These are phyloP conservation scores for Thecophora atra DNA, from an alignment of 2,888 invertebrate species.

Conservation along the genomic window DNA sequence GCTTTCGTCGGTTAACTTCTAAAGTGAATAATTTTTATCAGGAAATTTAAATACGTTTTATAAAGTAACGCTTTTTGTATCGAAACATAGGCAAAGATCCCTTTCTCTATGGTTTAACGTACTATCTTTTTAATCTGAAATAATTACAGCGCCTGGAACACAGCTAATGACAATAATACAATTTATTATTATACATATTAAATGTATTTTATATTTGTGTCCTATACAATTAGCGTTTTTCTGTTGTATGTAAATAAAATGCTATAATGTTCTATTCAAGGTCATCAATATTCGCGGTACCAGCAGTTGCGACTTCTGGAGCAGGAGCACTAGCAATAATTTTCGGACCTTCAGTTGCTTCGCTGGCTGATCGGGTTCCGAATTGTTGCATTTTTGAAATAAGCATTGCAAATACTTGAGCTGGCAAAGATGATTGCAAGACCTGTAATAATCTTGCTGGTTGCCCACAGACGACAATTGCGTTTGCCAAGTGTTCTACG, in stretches of 20 bases:
- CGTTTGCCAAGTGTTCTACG: slow-evolving; percentile 95
- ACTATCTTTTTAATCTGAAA: too few relatives aligned
- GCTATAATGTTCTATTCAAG: slow-evolving; percentile 55
- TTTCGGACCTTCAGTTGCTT: slow-evolving; percentile 54
- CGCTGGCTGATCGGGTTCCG: slow-evolving; percentile 57
- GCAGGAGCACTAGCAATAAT: slow-evolving; percentile 49
- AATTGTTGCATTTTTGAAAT: slow-evolving; percentile 74
- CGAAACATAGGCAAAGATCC: too few relatives aligned
- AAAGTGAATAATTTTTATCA: too few relatives aligned
- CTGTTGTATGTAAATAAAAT: slow-evolving; percentile 7
- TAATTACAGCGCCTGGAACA: too few relatives aligned
- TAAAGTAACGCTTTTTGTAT: too few relatives aligned
- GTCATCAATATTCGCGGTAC: slow-evolving; percentile 57
- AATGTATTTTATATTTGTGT: too few relatives aligned
- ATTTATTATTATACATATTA: too few relatives aligned
- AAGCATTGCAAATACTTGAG: slow-evolving; percentile 90
- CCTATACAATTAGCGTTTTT: neutral
- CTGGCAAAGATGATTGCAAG: slow-evolving; percentile 94
- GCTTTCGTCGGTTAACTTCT: too few relatives aligned
- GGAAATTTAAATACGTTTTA: too few relatives aligned
- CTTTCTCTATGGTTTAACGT: too few relatives aligned
- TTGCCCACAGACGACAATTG: slow-evolving; percentile 97
- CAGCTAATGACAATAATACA: too few relatives aligned
- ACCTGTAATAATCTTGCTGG: slow-evolving; percentile 65
- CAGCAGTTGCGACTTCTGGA: slow-evolving; percentile 50